Evolutionary conservation across 2,113 vertebrate genomes (phyloP), one percentile per base, ranked within the genome.

Genomic region (Campylorhamphus procurvoides): DNA sequence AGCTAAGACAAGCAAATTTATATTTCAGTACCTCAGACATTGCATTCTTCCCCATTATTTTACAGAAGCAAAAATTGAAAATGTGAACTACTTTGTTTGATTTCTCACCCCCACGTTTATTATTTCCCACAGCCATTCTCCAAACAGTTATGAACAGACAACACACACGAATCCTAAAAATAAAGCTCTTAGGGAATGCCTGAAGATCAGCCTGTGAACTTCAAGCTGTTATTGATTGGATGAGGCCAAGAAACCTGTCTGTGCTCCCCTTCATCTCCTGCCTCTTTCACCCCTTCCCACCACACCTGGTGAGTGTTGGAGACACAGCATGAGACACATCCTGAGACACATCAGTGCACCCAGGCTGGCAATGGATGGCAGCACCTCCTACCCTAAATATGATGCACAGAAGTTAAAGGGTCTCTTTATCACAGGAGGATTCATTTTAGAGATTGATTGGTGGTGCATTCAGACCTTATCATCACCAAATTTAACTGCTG

Each of bases 281-380:
- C 49, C 46, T 69, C 40, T 68, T 75, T 44, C 40, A 67, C 27
- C 14, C 18, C 72, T 83, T 25, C 13, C 64, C 66, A n/a, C 13
- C 60, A n/a, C 35, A 58, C 46, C 62, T 20, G 28, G 3, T 24
- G 44, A 75, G 29, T 42, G 40, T 42, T 42, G 40, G 40, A 42
- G 40, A 42, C 42, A 28, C 44, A 25, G 6, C 18, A 29, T 3
- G 12, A 62, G 33, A 62, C 13, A 28, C 44, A 25, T 7, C 18
- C 33, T 3, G 12, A 62, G 33, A 58, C 15, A 64, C 40, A n/a
- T 14, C 50, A 2, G 8, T 0, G 2, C 7, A 19, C 6, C 40
- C 73, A 58, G n/a, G 5, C 0, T 80, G 56, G 52, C 63, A 59
- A 74, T 1, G 6, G n/a, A 37, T 50, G 59, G 67, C 35, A 53